Evolutionary conservation across 2,888 invertebrate genomes (phyloP), one percentile per base, ranked within the genome.

Genomic region (Pteria penguin): DNA sequence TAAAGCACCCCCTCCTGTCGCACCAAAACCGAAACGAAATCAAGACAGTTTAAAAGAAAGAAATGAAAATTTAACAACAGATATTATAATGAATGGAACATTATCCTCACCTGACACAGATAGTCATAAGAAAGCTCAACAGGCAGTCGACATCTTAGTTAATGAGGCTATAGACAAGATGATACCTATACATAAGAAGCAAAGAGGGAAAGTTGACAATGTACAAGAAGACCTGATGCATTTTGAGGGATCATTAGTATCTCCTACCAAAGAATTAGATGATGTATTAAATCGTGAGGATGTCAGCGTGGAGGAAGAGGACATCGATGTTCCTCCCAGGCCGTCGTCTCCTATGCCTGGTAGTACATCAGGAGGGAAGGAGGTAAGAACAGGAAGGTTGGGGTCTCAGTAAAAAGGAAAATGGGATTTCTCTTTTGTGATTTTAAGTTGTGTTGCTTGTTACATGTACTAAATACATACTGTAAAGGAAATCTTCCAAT

Each of bases 121-220:
- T 31, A 45, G n/a, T 52, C 74, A 57, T 36, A 71, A 68, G 36
- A 75, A 70, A 70, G 62, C 83, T 29, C 83, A 84, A n/a, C 81
- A 82, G 11, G 84, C 87, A n/a, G 85, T 87, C 24, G 82, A 85
- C 29, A 84, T 81, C 11, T 72, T 91, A 73, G 79, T 90, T 54
- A 84, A 88, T 31, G 90, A 90, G 60, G 89, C 91, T 18, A 84
- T 91, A 31, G 79, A 86, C n/a, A 83, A 88, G 31, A 89, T 91
- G 84, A 70, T 91, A 27, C 76, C 75, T 26, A 90, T 90, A 36
- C 78, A 84, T 60, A 78, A 75, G 45, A 86, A 84, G 54, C 78
- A 81, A 60, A 75, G 71, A n/a, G 65, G 58, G 5, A 75, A 75
- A 36, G 78, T 74, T 27, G 61, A 81, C 72, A 65, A 76, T 67